Base-by-base conservation (phyloP, 1,140 invertebrate genomes). In the Coelopa frigida region DNA sequence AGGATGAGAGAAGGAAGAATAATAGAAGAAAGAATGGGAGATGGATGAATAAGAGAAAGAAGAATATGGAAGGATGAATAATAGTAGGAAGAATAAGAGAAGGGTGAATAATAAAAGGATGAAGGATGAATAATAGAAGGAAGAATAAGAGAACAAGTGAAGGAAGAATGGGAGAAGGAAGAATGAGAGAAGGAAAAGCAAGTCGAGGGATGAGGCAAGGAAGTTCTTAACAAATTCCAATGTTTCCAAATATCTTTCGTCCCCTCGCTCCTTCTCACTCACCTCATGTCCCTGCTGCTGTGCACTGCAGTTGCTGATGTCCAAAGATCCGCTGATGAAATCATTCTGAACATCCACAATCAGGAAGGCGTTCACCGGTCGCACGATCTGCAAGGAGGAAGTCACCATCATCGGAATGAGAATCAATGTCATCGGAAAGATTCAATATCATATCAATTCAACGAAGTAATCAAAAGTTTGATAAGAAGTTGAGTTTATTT, bases 281-380 rank as follows among this genome's bases (percentile, higher is more conserved):
- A 84, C 83, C 76, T 92, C 87, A 23, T 80, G 78, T 48, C 87
- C 89, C 68, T 95, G 86, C 50, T 97, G 91, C 57, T 89, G 83
- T 18, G 93, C 93, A 40, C 89, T 86, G 70, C 92, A 95, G 57
- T 94, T 85, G 64, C 83, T 87, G 57, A 98, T 87, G 57, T 95
- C 87, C 41, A 98, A 77, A 11, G 90, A 90, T 36, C 95, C 95
- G 45, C 83, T 82, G 59, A 98, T 95, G 72, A 98, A 98, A 73
- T 98, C 95, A 73, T 98, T 97, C 73, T 98, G 95, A 4, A 98
- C 93, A 72, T 98, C 95, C 38, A 98, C 89, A 48, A 98, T 82
- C 22, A 98, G 73, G 60, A 98, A 85, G n/a, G 86, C 93, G 61
- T 80, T 87, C 41, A 89, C 83, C 21, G 92, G 92, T 44, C 86